Percentiles rank a stretch among this genome's conserved stretches.
Conservation (phyloP, 2,797 vertebrate genomes). For the Siniperca obscura region DNA sequence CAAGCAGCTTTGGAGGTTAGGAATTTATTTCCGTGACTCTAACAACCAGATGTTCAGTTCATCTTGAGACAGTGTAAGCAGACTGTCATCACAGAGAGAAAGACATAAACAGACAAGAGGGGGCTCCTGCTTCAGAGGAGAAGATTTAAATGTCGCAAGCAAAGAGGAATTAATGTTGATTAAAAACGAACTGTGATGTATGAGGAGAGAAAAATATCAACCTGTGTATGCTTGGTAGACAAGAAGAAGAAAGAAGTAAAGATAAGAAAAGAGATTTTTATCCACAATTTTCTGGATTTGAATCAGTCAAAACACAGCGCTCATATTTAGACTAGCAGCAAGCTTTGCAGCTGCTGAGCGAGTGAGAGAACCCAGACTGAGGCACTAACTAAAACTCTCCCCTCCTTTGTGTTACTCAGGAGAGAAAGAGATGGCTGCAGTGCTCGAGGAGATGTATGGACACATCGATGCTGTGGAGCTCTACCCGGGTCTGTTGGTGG, state of each 20-base stretch:
- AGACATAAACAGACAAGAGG: slow-evolving; percentile 64
- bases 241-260: neutral
- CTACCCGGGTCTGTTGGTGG: slow-evolving; percentile 93
- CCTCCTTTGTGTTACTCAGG: slow-evolving; percentile 80
- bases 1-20: slow-evolving; percentile 30
- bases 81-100: slow-evolving; percentile 61
- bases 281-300: slow-evolving; percentile 9
- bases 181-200: slow-evolving; percentile 25
- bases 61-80: slow-evolving; percentile 68
- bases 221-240: neutral
- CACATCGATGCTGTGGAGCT: slow-evolving; percentile 95
- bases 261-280: neutral
- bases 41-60: slow-evolving; percentile 64
- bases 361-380: slow-evolving; percentile 15
- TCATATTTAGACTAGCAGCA: slow-evolving; percentile 28
- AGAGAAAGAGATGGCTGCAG: slow-evolving; percentile 94
- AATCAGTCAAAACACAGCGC: slow-evolving; percentile 23
- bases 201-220: neutral
- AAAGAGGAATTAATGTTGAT: slow-evolving; percentile 31
- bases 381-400: slow-evolving; percentile 6
- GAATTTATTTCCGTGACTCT: slow-evolving; percentile 57
- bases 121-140: slow-evolving; percentile 40
- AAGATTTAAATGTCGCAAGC: slow-evolving; percentile 8
- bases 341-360: slow-evolving; percentile 29
- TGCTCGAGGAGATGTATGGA: slow-evolving; percentile 93